phyloP scores from a whole-genome alignment of 2,888 invertebrate species.

The Drosophila flavopinicola region DNA sequence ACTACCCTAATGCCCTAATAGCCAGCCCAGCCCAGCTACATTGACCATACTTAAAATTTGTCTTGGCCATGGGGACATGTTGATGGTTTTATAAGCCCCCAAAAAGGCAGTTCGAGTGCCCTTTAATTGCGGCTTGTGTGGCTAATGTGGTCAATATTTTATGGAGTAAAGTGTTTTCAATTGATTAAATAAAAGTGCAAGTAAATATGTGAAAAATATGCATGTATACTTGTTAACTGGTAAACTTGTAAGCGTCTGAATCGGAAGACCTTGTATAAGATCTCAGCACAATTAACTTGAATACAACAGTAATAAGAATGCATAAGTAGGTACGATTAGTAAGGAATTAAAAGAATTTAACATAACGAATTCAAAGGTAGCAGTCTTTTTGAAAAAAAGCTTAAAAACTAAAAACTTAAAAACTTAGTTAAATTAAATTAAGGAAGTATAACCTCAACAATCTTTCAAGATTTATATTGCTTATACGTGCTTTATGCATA shows the following conservation, averaged over 20 bases:
- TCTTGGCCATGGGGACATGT: conserved; percentile 23
- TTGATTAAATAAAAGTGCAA: conserved; percentile 23
- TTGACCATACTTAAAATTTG: conserved; percentile 36
- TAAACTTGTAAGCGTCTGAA: too few species aligned
- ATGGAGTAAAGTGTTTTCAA: conserved; percentile 25
- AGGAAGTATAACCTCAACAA: background rate
- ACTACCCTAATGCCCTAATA: conserved; percentile 15
- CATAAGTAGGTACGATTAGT: too few species aligned
- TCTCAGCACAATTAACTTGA: too few species aligned
- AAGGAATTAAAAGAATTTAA: too few species aligned
- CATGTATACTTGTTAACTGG: conserved; percentile 1
- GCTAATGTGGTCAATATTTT: conserved; percentile 31
- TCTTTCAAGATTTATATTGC: background rate
- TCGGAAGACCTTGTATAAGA: too few species aligned
- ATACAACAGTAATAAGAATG: too few species aligned
- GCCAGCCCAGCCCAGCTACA: conserved; percentile 16
- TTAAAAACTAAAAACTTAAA: too few species aligned
- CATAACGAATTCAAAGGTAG: too few species aligned
- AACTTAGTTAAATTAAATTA: too few species aligned
- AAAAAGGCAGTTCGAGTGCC: conserved; percentile 10
- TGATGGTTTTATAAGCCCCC: conserved; percentile 36
- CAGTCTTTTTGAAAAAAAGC: too few species aligned
- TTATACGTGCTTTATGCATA: too few species aligned
- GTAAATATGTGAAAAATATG: background rate
- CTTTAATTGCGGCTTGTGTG: conserved; percentile 40